Evolutionary conservation across 2,113 vertebrate genomes (phyloP).

Genomic region (Ammodytes dubius): DNA sequence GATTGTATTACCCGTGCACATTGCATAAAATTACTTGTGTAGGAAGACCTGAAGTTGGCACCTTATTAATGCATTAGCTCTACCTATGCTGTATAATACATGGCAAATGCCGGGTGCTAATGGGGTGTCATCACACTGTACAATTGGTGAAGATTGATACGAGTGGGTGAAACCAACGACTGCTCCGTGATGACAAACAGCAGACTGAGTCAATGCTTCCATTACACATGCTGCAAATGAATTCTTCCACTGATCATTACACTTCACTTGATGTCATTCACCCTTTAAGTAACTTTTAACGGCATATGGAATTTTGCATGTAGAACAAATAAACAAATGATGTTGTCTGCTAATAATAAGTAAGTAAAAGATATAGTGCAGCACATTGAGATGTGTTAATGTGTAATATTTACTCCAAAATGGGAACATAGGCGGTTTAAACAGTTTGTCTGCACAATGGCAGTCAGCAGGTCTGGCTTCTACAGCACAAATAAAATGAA

Average conservation of each 20-base stretch:
- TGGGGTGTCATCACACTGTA: neutral
- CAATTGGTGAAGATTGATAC: neutral
- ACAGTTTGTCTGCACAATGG: neutral
- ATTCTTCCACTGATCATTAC: constrained; percentile 54
- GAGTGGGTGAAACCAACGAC: neutral
- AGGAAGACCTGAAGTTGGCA: no score
- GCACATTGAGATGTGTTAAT: neutral
- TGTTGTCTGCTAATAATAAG: neutral
- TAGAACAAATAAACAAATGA: neutral
- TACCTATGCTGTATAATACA: no score
- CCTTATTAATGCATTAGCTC: no score
- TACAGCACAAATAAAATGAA: neutral
- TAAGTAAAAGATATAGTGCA: neutral
- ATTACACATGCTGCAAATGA: constrained; percentile 47
- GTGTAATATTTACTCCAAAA: neutral
- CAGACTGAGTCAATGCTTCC: constrained; percentile 55
- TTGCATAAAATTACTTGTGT: no score
- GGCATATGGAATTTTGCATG: constrained; percentile 26
- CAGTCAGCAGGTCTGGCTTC: constrained; percentile 27
- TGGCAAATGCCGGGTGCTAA: neutral
- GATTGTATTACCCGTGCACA: no score
- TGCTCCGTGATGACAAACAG: neutral
- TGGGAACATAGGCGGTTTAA: neutral
- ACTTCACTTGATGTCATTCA: constrained; percentile 45
- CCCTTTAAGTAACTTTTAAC: constrained; percentile 3